Percentiles rank a stretch among this genome's conserved stretches.
These are phyloP conservation scores for Paratrypauchen microcephalus DNA, from an alignment of 2,797 vertebrate species.

Conservation along the genomic window DNA sequence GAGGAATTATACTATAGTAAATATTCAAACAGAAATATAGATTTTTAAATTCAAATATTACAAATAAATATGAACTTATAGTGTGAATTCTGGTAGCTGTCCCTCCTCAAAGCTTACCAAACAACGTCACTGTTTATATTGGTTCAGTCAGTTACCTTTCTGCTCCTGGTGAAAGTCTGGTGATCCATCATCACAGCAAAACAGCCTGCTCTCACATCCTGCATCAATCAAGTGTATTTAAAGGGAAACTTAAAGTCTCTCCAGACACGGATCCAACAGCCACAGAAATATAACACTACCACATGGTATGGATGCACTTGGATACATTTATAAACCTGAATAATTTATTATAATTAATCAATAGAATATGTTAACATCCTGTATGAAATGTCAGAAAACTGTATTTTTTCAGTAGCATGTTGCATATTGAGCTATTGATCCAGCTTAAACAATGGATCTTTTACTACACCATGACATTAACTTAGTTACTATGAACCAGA, in stretches of 20 bases:
- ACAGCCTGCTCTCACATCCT: constrained; percentile 19
- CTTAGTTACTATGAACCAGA: no score
- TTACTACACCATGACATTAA: constrained; percentile 12
- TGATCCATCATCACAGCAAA: constrained; percentile 35
- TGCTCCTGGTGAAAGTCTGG: constrained; percentile 8
- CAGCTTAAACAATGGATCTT: constrained; percentile 23
- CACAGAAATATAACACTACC: no score
- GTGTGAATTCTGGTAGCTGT: not conserved
- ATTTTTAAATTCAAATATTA: not conserved
- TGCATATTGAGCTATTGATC: constrained; percentile 27
- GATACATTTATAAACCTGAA: not conserved
- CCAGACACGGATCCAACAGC: not conserved
- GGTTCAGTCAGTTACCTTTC: constrained; percentile 23
- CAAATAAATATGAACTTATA: not conserved
- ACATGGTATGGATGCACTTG: not conserved
- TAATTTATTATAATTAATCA: constrained; percentile 11
- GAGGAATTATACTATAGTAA: not conserved
- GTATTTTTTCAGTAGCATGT: not conserved
- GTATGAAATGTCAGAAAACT: not conserved
- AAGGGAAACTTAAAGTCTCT: constrained; percentile 7
- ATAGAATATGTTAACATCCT: constrained; percentile 4
- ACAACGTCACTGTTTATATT: constrained; percentile 25
- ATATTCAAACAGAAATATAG: not conserved
- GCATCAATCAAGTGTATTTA: constrained; percentile 30
- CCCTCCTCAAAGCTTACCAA: not conserved